Conservation (phyloP, 2,888 invertebrate species). For the Thymelicus lineola region DNA sequence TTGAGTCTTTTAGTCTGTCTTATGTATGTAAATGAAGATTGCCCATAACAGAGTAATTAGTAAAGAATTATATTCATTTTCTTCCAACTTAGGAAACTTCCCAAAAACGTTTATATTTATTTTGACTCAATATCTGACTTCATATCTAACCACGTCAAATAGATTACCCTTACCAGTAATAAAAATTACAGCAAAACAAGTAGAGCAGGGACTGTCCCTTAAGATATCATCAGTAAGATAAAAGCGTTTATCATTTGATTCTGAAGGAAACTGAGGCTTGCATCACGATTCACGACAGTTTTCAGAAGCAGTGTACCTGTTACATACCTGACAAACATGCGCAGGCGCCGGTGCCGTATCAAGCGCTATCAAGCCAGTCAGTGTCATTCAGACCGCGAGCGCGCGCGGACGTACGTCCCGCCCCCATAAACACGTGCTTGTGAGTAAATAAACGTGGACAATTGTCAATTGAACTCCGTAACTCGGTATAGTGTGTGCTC, state of each 20-base stretch:
- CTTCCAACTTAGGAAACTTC: neutral
- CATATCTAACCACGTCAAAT: neutral
- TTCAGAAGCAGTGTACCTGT: conserved; percentile 74
- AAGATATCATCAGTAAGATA: conserved; percentile 14
- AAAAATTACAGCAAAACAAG: neutral
- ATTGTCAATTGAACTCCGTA: conserved; percentile 56
- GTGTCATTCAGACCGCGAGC: conserved; percentile 62
- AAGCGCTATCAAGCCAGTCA: conserved; percentile 48
- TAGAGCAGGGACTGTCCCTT: conserved; percentile 11
- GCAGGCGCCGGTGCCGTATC: conserved; percentile 51
- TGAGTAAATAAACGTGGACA: conserved; percentile 71
- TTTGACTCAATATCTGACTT: neutral
- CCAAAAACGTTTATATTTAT: neutral
- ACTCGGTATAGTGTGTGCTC: conserved; percentile 48
- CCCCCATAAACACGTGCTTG: conserved; percentile 62
- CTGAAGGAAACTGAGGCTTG: conserved; percentile 56
- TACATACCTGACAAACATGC: conserved; percentile 60
- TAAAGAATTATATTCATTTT: neutral
- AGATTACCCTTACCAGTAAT: neutral
- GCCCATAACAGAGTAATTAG: neutral
- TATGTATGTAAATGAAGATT: neutral
- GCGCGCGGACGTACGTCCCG: conserved; percentile 58
- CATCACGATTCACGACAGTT: conserved; percentile 57
- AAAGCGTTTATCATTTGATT: neutral
- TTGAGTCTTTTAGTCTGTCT: neutral